Base-by-base conservation (phyloP, 37 sponge, comb jelly and placozoan species). In the Crambe crambe region DNA sequence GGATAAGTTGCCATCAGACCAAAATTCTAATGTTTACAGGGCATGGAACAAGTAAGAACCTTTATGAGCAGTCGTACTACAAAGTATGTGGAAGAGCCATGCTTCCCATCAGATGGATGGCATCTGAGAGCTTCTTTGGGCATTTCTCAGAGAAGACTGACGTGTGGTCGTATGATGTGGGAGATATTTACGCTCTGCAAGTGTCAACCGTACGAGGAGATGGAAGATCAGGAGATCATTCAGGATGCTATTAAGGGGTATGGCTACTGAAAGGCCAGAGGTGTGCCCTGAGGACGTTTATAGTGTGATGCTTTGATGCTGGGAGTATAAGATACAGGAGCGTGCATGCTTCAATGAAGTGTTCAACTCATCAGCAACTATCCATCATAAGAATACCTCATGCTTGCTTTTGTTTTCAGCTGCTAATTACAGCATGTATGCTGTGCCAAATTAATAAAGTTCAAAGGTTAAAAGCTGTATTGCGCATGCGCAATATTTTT, bases 51-150 rank as follows among this genome's bases (percentile, higher is more conserved):
- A 84, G 80, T 37, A 78, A 66, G 56, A 89, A 75, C 47, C 72
- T 84, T 1, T 89, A 89, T 65, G 61, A 81, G 29, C 58, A 78
- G 38, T 67, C 81, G 42, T 90, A 90, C 58, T 85, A 86, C 75
- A 54, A 12, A 18, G 74, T 83, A 21, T 31, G 78, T n/a, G 84
- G 89, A 5, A n/a, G 60, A 9, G 80, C 84, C 5, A 75, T 79
- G 21, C 80, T 82, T 18, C 83, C 84, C 30, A 75, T 80, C 61
- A 68, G 90, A 23, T 90, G 90, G 90, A 90, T 90, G 90, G 81
- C 90, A 3, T 37, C 58, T 29, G 90, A 90, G 81, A 75, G 90
- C 43, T 90, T 90, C 76, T 85, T 59, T 40, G 90, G 90, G 2
- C 56, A 43, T 21, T 90, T 90, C 82, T 84, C 90, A 2, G 73